Percentiles rank a stretch among this genome's conserved stretches.
phyloP scores from a whole-genome alignment of 2,797 vertebrate genomes.

The Labroides dimidiatus region DNA sequence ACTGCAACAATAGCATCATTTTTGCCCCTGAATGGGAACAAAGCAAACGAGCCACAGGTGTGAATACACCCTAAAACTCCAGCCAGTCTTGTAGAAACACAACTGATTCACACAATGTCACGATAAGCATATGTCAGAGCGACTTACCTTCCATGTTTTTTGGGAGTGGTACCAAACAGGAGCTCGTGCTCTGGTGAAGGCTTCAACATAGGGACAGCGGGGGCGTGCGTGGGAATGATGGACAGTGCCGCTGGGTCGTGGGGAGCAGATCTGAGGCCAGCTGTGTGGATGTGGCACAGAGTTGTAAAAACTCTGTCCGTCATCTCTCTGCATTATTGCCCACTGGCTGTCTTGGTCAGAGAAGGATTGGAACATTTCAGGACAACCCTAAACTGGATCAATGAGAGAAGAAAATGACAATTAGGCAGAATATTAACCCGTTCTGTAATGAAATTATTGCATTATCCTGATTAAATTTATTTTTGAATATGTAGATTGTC shows the following conservation, averaged over 20 bases:
- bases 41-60: no score
- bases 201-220: constrained; percentile 58
- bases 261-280: constrained; percentile 53
- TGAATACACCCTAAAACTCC: no score
- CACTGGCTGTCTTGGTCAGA: constrained; percentile 74
- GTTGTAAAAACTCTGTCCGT: constrained; percentile 67
- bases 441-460: constrained; percentile 49
- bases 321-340: constrained; percentile 70
- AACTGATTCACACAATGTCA: not conserved
- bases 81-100: no score
- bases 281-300: constrained; percentile 64
- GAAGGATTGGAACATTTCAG: constrained; percentile 82
- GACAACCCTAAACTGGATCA: constrained; percentile 42
- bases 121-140: not conserved
- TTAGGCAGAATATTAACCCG: constrained; percentile 39
- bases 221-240: constrained; percentile 5
- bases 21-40: no score
- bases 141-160: constrained; percentile 80
- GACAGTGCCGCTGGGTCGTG: constrained; percentile 38
- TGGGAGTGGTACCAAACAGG: constrained; percentile 70
- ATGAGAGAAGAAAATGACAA: constrained; percentile 32
- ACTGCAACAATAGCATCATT: no score
- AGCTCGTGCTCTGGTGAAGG: constrained; percentile 55
- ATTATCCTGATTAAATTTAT: constrained; percentile 55
- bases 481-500: constrained; percentile 19